A percentile compares a stretch with the other conserved stretches of the same genome.
These are phyloP conservation scores for Leucophenga varia DNA, from an alignment of 1,140 invertebrate species.

Conservation along the genomic window DNA sequence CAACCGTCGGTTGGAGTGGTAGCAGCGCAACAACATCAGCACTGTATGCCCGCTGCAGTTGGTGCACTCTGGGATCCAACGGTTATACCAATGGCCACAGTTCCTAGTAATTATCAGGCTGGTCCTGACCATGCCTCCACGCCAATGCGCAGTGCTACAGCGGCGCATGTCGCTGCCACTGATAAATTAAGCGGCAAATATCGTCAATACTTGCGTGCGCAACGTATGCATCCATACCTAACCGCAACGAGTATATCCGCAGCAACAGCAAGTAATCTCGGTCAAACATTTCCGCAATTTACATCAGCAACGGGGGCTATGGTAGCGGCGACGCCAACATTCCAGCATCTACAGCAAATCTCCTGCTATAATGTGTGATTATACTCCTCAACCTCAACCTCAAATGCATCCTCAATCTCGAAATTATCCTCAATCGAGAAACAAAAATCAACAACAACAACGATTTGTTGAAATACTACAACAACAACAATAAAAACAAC, in stretches of 20 bases:
- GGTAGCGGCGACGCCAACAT: constrained; percentile 42
- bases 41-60: constrained; percentile 36
- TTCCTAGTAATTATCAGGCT: constrained; percentile 58
- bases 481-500: constrained; percentile 16
- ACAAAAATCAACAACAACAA: too few relatives aligned
- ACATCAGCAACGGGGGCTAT: constrained; percentile 23
- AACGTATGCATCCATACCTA: constrained; percentile 61
- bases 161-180: constrained; percentile 11
- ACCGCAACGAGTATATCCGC: constrained; percentile 45
- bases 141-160: constrained; percentile 23
- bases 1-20: constrained; percentile 29
- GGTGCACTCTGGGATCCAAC: constrained; percentile 31
- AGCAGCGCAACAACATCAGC: constrained; percentile 9
- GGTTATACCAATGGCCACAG: constrained; percentile 54
- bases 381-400: constrained; percentile 11
- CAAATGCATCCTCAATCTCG: background rate
- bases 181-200: constrained; percentile 61
- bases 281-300: constrained; percentile 58
- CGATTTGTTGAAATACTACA: too few relatives aligned
- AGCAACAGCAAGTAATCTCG: constrained; percentile 36
- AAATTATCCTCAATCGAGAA: constrained; percentile 1
- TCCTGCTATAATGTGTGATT: constrained; percentile 63
- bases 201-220: constrained; percentile 60
- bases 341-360: constrained; percentile 60
- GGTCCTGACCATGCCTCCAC: constrained; percentile 50